A percentile compares a stretch with the other conserved stretches of the same genome.
These are phyloP conservation scores for Ornithoptera alexandrae DNA, from an alignment of 2,888 invertebrate species.

Conservation along the genomic window DNA sequence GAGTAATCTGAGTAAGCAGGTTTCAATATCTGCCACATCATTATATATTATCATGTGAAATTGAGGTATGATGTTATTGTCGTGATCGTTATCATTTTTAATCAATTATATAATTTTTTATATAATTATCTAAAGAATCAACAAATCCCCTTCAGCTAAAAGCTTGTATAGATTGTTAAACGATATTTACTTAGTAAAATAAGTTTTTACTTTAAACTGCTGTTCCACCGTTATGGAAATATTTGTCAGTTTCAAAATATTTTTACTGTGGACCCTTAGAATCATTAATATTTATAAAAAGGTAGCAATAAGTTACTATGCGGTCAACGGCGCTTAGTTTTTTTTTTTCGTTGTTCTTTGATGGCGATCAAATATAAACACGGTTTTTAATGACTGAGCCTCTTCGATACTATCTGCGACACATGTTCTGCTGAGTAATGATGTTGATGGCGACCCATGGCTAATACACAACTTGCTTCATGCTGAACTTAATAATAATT, in stretches of 20 bases:
- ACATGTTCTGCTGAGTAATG: conserved; percentile 71
- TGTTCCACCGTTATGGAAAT: neutral
- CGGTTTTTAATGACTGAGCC: conserved; percentile 55
- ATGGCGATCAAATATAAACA: conserved; percentile 49
- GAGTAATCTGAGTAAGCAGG: too few species aligned
- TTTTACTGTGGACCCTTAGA: conserved; percentile 10
- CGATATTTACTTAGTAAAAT: neutral
- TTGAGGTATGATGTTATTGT: too few species aligned
- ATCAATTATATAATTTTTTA: neutral
- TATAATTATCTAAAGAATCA: neutral
- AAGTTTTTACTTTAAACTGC: neutral
- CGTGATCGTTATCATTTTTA: too few species aligned
- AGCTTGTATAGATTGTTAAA: neutral
- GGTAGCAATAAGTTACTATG: conserved; percentile 11
- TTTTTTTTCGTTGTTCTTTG: conserved; percentile 16
- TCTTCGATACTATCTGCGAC: conserved; percentile 64
- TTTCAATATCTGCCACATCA: too few species aligned
- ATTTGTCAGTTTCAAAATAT: neutral
- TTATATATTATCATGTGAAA: too few species aligned
- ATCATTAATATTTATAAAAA: conserved; percentile 25
- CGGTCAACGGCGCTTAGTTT: conserved; percentile 19
- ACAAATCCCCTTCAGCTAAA: neutral
- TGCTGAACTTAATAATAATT: neutral
- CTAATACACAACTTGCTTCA: conserved; percentile 33
- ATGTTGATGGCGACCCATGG: conserved; percentile 53